Base-by-base conservation (phyloP, 2,888 invertebrate genomes). In the Pollenia amentaria region DNA sequence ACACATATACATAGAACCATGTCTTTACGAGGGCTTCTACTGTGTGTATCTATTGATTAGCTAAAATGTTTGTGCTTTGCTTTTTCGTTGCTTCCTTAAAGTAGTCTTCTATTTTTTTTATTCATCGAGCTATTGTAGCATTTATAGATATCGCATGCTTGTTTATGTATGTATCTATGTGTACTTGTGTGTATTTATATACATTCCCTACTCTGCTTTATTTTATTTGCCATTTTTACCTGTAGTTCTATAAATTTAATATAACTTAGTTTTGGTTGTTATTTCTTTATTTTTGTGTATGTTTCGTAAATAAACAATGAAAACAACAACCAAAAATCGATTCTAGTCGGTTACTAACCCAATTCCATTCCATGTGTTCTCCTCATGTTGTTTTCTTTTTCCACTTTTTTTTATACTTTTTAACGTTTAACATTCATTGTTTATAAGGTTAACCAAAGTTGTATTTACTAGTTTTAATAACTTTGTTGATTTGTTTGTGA, bases 1-100 rank as follows among this genome's bases (percentile, higher is more conserved):
- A 8, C 2, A 16, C 3, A 62, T 12, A 44, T 0, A 53, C 14
- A 14, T 51, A n/a, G 18, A 11, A 21, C 57, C 21, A 16, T 8
- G 8, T 53, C 6, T 44, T 53, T 69, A 46, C 16, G 69, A 62
- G 21, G 62, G 46, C 29, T 44, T 53, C 29, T 81, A 51, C 12
- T 53, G 21, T 53, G 44, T 51, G 11, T 80, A 65, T 70, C 21
- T 83, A 86, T 86, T 83, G 86, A 86, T 83, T 83, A 86, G 76
- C 79, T 76, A 14, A 79, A 83, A 79, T 62, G 21, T 55, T 48
- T 65, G 10, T 40, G 51, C 62, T 70, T 60, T 16, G 64, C 16
- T 75, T 72, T 64, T 57, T 48, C 60, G 14, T 72, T 3, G 7
- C 40, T 21, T 72, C 8, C 60, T 81, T 21, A 40, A 73, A 48